These are phyloP conservation scores for Eupeodes luniger DNA, from an alignment of 2,888 invertebrate genomes.

Conservation along the genomic window DNA sequence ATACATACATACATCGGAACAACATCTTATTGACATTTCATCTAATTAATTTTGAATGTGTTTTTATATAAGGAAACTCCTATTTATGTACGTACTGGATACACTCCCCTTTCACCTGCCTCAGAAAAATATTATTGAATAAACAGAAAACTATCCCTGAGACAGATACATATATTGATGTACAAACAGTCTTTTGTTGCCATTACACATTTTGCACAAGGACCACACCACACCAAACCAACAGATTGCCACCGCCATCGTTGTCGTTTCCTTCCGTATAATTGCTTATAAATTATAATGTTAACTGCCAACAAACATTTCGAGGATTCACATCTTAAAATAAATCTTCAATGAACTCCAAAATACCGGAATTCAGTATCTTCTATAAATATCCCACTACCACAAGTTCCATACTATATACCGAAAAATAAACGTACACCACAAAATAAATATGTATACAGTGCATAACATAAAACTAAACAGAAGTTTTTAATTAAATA, in stretches of 20 bases:
- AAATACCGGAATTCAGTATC: slow-evolving; percentile 4
- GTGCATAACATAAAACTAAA: slow-evolving; percentile 21
- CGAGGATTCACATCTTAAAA: slow-evolving; percentile 34
- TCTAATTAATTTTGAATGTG: background rate
- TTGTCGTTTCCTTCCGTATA: slow-evolving; percentile 35
- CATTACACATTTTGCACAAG: slow-evolving; percentile 44
- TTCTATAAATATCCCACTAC: too few species aligned
- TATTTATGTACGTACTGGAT: background rate
- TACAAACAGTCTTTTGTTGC: slow-evolving; percentile 10
- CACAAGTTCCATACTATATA: too few species aligned
- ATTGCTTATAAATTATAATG: slow-evolving; percentile 50
- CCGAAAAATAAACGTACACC: slow-evolving; percentile 8
- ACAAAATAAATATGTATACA: background rate
- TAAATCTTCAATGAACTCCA: slow-evolving; percentile 44
- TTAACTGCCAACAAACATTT: slow-evolving; percentile 30
- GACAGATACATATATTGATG: background rate
- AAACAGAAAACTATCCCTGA: slow-evolving; percentile 17
- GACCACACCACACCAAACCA: background rate
- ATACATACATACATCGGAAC: too few species aligned
- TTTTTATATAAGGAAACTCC: background rate
- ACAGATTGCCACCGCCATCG: slow-evolving; percentile 16
- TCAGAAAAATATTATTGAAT: background rate
- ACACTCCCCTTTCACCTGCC: background rate
- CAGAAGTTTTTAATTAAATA: slow-evolving; percentile 54
- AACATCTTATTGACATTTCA: background rate